Percentiles rank a stretch among this genome's conserved stretches.
These are phyloP conservation scores for Podilymbus podiceps DNA, from an alignment of 2,113 vertebrate genomes.

Conservation along the genomic window DNA sequence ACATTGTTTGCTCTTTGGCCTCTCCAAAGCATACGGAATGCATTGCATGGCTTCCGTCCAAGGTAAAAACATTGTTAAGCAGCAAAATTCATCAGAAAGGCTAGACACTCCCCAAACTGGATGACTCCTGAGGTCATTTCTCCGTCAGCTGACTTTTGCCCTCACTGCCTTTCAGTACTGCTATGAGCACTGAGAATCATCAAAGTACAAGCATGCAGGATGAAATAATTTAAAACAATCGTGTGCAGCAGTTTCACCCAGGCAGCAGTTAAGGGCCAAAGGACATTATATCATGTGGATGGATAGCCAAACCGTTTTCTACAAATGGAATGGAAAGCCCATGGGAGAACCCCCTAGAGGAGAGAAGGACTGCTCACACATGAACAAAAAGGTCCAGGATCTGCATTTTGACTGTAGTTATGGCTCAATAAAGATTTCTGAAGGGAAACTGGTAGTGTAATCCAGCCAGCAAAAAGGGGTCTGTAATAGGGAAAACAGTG, in stretches of 20 bases:
- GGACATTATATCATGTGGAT: background rate
- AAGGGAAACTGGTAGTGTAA: background rate
- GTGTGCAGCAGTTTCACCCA: background rate
- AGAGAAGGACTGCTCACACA: background rate
- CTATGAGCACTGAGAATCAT: background rate
- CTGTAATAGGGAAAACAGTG: background rate
- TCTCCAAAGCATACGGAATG: background rate
- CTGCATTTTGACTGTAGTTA: background rate
- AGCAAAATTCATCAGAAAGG: background rate
- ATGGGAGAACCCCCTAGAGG: background rate
- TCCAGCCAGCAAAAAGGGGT: background rate
- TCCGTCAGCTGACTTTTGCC: background rate
- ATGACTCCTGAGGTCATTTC: background rate
- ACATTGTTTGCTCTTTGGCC: background rate
- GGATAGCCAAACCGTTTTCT: background rate
- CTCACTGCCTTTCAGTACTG: background rate
- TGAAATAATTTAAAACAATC: background rate
- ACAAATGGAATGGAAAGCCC: background rate
- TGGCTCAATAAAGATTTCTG: background rate
- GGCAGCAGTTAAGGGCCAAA: background rate
- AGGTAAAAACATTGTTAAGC: background rate
- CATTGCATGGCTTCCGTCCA: fast-evolving
- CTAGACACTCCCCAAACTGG: background rate
- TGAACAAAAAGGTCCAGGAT: background rate
- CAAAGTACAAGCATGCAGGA: background rate